These are phyloP conservation scores for Anagrus nilaparvatae DNA, from an alignment of 1,140 invertebrate species.

Conservation along the genomic window DNA sequence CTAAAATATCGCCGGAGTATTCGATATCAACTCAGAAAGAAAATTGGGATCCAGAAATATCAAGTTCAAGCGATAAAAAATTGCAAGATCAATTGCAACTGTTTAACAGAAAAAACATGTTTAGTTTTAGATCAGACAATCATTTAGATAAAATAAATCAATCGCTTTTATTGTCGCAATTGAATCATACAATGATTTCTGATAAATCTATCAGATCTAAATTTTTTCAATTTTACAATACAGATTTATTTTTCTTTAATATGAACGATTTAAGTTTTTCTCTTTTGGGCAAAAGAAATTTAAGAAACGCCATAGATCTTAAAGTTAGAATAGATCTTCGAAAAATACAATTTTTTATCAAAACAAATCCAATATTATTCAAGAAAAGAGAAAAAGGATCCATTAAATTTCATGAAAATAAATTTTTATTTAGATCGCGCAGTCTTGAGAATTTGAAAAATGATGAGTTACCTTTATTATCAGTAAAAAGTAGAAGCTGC, in stretches of 20 bases:
- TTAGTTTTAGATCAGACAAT: no score
- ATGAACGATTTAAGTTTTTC: slow-evolving; percentile 9
- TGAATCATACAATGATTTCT: neutral
- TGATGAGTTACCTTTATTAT: neutral
- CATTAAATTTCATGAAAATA: neutral
- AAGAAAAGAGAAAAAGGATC: slow-evolving; percentile 11
- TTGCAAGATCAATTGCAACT: slow-evolving; percentile 1
- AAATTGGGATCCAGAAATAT: slow-evolving; percentile 17
- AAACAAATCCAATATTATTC: slow-evolving; percentile 23
- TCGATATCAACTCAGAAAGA: no score
- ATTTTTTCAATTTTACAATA: neutral
- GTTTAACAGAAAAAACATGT: no score
- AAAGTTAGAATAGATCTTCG: slow-evolving; percentile 35
- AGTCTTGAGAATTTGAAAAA: slow-evolving; percentile 9
- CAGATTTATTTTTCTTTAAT: slow-evolving; percentile 9
- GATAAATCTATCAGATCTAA: slow-evolving; percentile 3
- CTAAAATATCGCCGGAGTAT: no score
- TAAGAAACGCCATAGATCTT: slow-evolving; percentile 11
- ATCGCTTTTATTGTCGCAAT: no score
- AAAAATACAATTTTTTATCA: slow-evolving; percentile 27
- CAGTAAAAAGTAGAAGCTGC: slow-evolving; percentile 13
- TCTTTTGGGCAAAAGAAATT: slow-evolving; percentile 7
- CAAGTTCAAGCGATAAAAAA: slow-evolving; percentile 12
- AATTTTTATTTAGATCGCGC: slow-evolving; percentile 13
- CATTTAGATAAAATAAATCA: no score